phyloP scores from a whole-genome alignment of 30 jellyfish, hydroid and myxozoan genomes.

The Rhopilema esculentum region DNA sequence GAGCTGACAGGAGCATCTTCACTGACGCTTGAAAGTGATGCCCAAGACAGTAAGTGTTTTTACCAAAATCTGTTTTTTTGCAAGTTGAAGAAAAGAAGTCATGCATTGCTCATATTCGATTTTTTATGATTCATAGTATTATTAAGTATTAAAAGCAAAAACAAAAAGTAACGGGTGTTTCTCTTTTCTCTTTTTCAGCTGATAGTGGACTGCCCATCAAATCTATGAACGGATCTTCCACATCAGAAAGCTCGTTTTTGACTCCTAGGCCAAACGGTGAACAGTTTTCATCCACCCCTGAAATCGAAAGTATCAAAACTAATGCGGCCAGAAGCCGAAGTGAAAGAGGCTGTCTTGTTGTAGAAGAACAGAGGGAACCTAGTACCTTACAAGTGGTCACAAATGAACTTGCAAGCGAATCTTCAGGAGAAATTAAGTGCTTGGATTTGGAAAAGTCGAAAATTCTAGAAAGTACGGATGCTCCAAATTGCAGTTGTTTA shows the following conservation, averaged over 20 bases:
- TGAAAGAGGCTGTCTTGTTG: neutral
- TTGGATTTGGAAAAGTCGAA: neutral
- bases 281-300: neutral
- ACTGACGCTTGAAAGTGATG: conserved; percentile 45
- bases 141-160: no score
- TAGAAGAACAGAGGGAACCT: neutral
- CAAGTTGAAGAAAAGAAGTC: no score
- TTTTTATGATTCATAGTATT: no score
- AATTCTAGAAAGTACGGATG: neutral
- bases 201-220: neutral
- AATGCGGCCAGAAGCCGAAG: neutral
- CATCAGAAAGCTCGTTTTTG: conserved; percentile 29
- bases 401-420: neutral
- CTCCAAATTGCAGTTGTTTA: conserved; percentile 4
- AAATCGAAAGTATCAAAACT: neutral
- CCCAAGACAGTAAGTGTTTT: neutral
- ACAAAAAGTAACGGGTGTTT: no score
- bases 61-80: neutral
- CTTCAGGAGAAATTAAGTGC: neutral
- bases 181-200: neutral
- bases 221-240: conserved; percentile 27
- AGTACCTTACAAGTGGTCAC: neutral
- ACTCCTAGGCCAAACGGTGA: conserved; percentile 16
- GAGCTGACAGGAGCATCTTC: conserved; percentile 54
- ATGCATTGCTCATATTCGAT: no score